A percentile compares a stretch with the other conserved stretches of the same genome.
These are phyloP conservation scores for Lucilia sericata DNA, from an alignment of 1,140 invertebrate genomes.

Conservation along the genomic window DNA sequence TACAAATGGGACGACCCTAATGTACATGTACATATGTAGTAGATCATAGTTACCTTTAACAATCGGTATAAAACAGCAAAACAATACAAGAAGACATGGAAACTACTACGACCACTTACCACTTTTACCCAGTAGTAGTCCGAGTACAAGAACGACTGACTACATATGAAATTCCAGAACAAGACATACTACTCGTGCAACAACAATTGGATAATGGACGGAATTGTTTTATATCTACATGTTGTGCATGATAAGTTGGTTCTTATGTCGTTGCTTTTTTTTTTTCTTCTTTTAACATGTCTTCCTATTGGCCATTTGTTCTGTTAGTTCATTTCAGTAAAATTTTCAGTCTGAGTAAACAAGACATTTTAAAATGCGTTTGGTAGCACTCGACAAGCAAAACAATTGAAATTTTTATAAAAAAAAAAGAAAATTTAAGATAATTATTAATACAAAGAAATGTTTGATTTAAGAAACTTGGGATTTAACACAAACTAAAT, in stretches of 20 bases:
- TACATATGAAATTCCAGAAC: background rate
- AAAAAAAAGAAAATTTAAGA: too few relatives aligned
- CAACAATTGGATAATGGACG: background rate
- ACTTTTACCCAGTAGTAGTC: background rate
- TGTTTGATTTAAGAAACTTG: too few relatives aligned
- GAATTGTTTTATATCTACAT: conserved; percentile 3
- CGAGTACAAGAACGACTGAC: background rate
- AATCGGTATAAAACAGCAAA: background rate
- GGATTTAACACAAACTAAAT: too few relatives aligned
- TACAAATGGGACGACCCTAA: too few relatives aligned
- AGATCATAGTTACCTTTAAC: background rate
- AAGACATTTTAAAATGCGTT: background rate
- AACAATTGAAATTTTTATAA: too few relatives aligned
- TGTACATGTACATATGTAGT: too few relatives aligned
- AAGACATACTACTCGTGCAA: background rate
- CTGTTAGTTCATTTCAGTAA: background rate
- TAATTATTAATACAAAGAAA: too few relatives aligned
- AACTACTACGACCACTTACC: background rate
- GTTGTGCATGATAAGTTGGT: conserved; percentile 6
- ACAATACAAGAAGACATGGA: background rate
- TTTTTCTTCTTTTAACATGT: background rate
- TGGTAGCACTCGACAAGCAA: too few relatives aligned
- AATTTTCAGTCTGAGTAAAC: background rate
- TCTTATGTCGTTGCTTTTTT: background rate
- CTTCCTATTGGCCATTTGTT: background rate